Evolutionary conservation across 1,140 invertebrate species (phyloP).

Genomic region (Zelostemma sp.): DNA sequence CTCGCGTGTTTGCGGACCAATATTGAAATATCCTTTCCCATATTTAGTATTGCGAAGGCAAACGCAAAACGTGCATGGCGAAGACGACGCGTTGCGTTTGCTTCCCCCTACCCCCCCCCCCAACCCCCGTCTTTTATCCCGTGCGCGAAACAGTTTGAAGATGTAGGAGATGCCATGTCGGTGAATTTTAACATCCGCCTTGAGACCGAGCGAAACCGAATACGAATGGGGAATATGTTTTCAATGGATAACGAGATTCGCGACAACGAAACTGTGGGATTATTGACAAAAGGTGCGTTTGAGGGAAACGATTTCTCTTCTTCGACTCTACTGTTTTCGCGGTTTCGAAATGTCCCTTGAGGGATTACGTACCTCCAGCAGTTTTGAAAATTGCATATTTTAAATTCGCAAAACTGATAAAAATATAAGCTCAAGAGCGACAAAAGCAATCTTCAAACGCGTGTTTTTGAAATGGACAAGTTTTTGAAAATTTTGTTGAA

Average conservation of each 20-base stretch:
- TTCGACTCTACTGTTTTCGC: no score
- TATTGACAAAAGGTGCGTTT: conserved; percentile 14
- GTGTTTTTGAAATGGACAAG: no score
- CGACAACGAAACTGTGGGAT: conserved; percentile 19
- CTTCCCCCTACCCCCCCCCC: conserved; percentile 1
- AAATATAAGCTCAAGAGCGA: no score
- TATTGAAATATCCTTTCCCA: conserved; percentile 63
- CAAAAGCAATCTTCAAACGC: no score
- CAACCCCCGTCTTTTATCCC: not conserved
- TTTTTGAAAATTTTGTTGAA: no score
- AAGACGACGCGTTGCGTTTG: conserved; percentile 13
- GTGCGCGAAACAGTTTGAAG: conserved; percentile 13
- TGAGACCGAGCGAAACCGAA: conserved; percentile 51
- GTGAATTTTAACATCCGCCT: conserved; percentile 28
- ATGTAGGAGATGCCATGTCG: conserved; percentile 15
- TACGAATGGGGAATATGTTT: conserved; percentile 63
- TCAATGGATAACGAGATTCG: conserved; percentile 39
- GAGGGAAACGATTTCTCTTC: not conserved
- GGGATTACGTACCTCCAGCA: not conserved
- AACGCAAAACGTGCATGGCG: conserved; percentile 39
- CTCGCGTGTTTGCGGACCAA: conserved; percentile 51
- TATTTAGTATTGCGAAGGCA: conserved; percentile 57
- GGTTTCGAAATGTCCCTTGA: no score
- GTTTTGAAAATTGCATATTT: not conserved
- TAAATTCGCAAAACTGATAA: not conserved